phyloP scores from a whole-genome alignment of 2,113 vertebrate genomes.

The Syngnathus scovelli region DNA sequence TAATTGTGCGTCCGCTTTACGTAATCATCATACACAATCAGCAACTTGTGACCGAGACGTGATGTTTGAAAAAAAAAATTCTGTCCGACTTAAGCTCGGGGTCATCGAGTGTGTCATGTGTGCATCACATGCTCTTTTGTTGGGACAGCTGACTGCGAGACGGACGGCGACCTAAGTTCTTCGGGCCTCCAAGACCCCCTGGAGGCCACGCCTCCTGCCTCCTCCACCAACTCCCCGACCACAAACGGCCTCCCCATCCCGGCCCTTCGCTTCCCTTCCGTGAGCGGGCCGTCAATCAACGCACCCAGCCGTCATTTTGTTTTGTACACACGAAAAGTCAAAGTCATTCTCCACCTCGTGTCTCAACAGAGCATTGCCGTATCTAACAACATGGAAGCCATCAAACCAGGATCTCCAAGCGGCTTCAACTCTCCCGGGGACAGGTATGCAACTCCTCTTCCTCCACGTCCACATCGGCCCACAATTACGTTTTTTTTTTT shows the following conservation, averaged over 20 bases:
- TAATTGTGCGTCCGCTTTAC: slow-evolving; percentile 75
- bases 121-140: slow-evolving; percentile 54
- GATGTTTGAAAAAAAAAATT: slow-evolving; percentile 19
- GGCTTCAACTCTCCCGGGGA: slow-evolving; percentile 83
- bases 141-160: slow-evolving; percentile 89
- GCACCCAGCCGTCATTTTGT: no score
- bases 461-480: neutral
- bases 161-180: slow-evolving; percentile 87
- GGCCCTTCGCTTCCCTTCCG: slow-evolving; percentile 78
- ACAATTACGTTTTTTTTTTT: neutral
- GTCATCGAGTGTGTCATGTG: slow-evolving; percentile 7
- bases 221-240: slow-evolving; percentile 38
- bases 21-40: neutral
- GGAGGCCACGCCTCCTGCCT: slow-evolving; percentile 54
- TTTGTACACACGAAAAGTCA: no score
- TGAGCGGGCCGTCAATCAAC: slow-evolving; percentile 58
- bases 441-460: slow-evolving; percentile 70
- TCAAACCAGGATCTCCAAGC: slow-evolving; percentile 61
- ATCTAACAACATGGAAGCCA: slow-evolving; percentile 61
- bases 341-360: neutral
- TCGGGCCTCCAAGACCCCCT: slow-evolving; percentile 82
- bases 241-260: slow-evolving; percentile 59
- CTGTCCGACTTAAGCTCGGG: neutral
- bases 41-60: slow-evolving; percentile 4
- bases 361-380: slow-evolving; percentile 76